phyloP scores from a whole-genome alignment of 2,888 invertebrate species.

The Heliconius cydno region DNA sequence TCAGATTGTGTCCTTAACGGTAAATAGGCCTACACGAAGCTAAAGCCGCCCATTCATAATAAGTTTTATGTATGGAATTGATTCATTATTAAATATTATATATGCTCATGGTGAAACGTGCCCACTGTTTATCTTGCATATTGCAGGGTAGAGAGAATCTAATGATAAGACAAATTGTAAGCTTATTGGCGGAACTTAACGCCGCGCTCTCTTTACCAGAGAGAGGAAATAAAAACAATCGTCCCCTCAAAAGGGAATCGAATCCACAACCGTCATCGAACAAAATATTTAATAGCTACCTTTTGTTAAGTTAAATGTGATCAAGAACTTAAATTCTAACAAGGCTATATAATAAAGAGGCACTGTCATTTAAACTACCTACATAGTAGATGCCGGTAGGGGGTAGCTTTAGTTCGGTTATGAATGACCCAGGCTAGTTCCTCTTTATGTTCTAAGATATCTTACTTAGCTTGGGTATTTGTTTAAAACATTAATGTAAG shows the following conservation, averaged over 20 bases:
- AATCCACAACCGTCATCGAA: too few relatives aligned
- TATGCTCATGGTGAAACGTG: background rate
- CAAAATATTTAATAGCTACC: background rate
- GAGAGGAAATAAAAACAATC: too few relatives aligned
- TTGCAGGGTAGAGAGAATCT: background rate
- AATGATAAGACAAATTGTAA: background rate
- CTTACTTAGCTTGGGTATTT: background rate
- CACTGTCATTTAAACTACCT: slow-evolving; percentile 33
- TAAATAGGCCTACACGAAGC: slow-evolving; percentile 69
- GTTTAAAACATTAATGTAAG: background rate
- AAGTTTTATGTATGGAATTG: slow-evolving; percentile 22
- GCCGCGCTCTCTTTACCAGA: background rate
- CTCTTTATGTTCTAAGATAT: background rate
- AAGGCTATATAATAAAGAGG: slow-evolving; percentile 23
- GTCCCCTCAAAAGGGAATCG: too few relatives aligned
- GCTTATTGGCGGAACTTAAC: background rate
- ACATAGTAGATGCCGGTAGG: slow-evolving; percentile 35
- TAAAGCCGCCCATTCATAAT: slow-evolving; percentile 48
- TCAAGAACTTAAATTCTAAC: background rate
- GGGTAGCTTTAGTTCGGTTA: slow-evolving; percentile 45
- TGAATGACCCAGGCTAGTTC: slow-evolving; percentile 40
- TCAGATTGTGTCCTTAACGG: slow-evolving; percentile 78
- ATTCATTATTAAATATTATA: background rate
- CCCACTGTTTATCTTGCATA: background rate
- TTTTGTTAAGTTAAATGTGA: background rate